A percentile compares a stretch with the other conserved stretches of the same genome.
phyloP scores from a whole-genome alignment of 2,888 invertebrate species.

The Agrotis puta region DNA sequence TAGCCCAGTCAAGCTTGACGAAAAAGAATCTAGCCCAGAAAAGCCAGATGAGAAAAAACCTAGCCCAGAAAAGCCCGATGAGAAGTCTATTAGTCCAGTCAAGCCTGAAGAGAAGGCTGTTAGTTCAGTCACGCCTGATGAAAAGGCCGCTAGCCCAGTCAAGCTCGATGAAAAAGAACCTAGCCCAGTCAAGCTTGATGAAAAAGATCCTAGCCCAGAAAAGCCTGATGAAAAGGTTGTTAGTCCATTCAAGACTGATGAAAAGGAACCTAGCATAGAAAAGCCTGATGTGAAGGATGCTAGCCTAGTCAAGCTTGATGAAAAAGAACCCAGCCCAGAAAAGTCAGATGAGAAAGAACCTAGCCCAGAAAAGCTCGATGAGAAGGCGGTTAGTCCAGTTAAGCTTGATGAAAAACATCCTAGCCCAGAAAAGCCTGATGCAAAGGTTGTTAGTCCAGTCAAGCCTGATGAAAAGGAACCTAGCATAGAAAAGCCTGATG shows the following conservation, averaged over 20 bases:
- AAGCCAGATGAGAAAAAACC: no score
- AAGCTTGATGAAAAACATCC: background rate
- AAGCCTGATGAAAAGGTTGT: background rate
- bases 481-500: constrained; percentile 4
- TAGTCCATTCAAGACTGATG: background rate
- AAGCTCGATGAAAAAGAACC: no score
- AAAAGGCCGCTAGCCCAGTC: background rate
- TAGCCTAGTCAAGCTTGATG: constrained; percentile 4
- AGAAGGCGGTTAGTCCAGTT: background rate
- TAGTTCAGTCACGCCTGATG: no score
- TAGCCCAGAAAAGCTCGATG: background rate
- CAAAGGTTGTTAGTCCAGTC: background rate
- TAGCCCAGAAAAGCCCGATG: no score
- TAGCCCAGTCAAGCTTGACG: background rate
- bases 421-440: constrained; percentile 1
- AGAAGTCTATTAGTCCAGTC: no score
- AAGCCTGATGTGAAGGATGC: constrained; percentile 4
- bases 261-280: constrained; percentile 22
- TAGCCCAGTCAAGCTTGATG: no score
- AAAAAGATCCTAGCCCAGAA: constrained; percentile 36
- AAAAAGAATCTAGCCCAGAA: background rate
- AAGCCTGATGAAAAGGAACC: background rate
- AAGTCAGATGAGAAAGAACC: background rate
- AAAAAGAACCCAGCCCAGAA: constrained; percentile 1
- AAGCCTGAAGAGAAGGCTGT: no score